phyloP scores from a whole-genome alignment of 2,113 vertebrate species.

The Mohoua ochrocephala region DNA sequence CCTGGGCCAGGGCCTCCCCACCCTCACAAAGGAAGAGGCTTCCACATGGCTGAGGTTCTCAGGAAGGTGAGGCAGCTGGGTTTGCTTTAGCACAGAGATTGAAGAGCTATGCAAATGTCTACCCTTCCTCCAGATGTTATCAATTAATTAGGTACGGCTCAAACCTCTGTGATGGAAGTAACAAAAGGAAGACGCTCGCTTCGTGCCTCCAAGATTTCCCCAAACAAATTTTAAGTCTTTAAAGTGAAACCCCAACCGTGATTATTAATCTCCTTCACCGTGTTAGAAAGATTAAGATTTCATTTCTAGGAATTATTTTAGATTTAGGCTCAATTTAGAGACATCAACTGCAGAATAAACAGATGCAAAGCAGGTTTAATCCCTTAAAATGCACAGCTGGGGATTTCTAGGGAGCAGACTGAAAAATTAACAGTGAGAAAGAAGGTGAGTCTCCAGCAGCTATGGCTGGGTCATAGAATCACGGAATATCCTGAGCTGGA shows the following conservation, averaged over 20 bases:
- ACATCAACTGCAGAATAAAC: neutral
- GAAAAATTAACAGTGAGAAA: neutral
- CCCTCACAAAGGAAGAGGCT: neutral
- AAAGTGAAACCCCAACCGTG: neutral
- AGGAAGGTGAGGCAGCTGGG: neutral
- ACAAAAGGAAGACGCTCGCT: neutral
- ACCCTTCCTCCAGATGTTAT: neutral
- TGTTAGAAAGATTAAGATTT: conserved; percentile 5
- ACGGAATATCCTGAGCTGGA: neutral
- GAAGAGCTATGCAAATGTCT: neutral
- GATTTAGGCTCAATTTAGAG: conserved; percentile 37
- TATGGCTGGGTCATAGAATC: fast-evolving
- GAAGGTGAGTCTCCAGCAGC: neutral
- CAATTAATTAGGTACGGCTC: neutral
- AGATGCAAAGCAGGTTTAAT: conserved; percentile 32
- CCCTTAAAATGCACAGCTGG: neutral
- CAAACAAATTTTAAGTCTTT: neutral
- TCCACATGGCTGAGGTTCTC: neutral
- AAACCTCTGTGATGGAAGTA: neutral
- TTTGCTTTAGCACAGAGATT: neutral
- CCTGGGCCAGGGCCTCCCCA: neutral
- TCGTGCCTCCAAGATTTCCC: neutral
- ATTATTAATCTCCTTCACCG: neutral
- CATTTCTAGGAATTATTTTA: conserved; percentile 26
- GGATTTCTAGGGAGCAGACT: neutral